Evolutionary conservation across 2,888 invertebrate genomes (phyloP), one percentile per base, ranked within the genome.

Genomic region (Gerris lacustris): DNA sequence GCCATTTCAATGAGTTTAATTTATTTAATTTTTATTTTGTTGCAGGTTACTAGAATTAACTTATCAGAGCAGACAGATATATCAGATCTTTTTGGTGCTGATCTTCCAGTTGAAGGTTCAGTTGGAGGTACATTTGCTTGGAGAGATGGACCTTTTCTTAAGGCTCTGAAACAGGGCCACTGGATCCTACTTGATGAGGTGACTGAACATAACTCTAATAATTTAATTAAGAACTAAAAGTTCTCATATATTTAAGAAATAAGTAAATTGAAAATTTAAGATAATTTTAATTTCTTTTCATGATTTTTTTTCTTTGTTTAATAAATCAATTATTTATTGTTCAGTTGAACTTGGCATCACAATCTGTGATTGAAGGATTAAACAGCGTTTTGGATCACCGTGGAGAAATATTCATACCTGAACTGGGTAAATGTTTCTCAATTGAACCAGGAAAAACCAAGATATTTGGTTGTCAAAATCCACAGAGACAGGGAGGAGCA

Each of bases 21-120:
- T 64, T 17, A 64, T 64, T 64, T n/a, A 64, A 18, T n/a, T 64
- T 2, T 64, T 64, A 9, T 17, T 31, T 31, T 31, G 31, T 31
- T 31, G 4, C 43, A 74, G 74, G 73, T 74, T 6, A 88, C 95
- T 15, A 85, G 99, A 67, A 94, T 99, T 72, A 99, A 99, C 84
- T 84, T 99, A 67, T 98, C 98, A 68, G 99, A 99, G 79, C 99
- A 99, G 83, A 99, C 99, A 62, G 99, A 99, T 81, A 88, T 99
- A 69, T 92, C 94, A 11, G 99, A 99, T 82, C 83, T 99, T 66
- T 99, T 99, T 81, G 99, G 99, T 44, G 92, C 96, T 5, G 99
- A 99, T 83, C 83, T 99, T 67, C 99, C 99, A 0, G 87, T 94
- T 0, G 95, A 96, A 82, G 92, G 93, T 71, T 91, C 88, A 6